phyloP scores from a whole-genome alignment of 2,888 invertebrate genomes.

The Thymelicus sylvestris region DNA sequence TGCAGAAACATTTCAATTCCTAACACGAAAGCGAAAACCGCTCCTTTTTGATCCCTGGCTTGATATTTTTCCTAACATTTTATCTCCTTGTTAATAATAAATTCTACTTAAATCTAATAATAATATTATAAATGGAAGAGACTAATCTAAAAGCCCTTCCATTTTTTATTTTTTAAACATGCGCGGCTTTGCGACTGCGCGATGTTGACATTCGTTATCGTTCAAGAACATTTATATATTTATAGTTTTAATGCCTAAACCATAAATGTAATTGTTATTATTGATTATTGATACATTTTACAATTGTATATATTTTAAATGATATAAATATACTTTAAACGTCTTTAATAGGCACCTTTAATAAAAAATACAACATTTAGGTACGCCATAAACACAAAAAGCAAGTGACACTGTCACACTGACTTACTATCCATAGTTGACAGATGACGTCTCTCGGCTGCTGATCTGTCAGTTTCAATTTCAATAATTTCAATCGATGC shows the following conservation, averaged over 20 bases:
- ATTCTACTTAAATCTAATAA: constrained; percentile 58
- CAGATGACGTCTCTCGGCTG: too few species aligned
- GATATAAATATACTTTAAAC: too few species aligned
- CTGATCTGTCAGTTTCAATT: too few species aligned
- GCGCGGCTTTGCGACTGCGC: constrained; percentile 57
- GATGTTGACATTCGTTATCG: constrained; percentile 12
- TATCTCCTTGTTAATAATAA: constrained; percentile 53
- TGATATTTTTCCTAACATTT: constrained; percentile 66
- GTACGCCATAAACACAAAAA: too few species aligned
- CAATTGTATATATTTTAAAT: too few species aligned
- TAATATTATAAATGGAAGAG: constrained; percentile 48
- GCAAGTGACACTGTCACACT: too few species aligned
- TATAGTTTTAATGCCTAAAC: too few species aligned
- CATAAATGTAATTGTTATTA: too few species aligned
- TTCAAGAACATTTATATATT: constrained; percentile 2
- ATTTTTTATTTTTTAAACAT: constrained; percentile 53
- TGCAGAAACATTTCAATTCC: constrained; percentile 81
- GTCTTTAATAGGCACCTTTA: too few species aligned
- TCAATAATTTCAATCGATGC: background rate
- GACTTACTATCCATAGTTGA: too few species aligned
- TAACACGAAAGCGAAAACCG: constrained; percentile 67
- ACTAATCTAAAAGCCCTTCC: constrained; percentile 43
- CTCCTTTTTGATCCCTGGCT: constrained; percentile 64
- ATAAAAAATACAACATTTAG: too few species aligned
- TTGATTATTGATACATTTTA: too few species aligned